Evolutionary conservation across 2,113 vertebrate genomes (phyloP).

Genomic region (Oreochromis tanganicae): DNA sequence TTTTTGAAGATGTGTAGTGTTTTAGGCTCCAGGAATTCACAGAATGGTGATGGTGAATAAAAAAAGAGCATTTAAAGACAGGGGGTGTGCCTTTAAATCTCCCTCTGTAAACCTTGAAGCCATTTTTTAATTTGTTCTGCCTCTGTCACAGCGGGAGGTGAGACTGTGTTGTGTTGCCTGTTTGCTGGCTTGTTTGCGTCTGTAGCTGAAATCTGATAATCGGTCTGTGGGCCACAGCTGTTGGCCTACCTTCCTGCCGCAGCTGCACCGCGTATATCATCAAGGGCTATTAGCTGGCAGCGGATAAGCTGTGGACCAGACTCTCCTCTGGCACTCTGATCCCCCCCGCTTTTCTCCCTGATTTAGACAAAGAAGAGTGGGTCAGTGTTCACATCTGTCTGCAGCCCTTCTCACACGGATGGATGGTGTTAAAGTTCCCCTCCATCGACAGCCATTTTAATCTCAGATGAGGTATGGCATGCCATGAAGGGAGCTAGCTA

Average conservation of each 20-base stretch:
- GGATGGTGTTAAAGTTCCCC: not conserved
- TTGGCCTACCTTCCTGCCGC: constrained; percentile 63
- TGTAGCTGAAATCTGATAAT: constrained; percentile 65
- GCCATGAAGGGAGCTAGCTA: not conserved
- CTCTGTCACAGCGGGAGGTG: constrained; percentile 39
- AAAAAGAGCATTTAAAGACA: not conserved
- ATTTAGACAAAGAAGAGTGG: constrained; percentile 49
- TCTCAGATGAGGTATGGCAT: not conserved
- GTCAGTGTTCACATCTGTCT: constrained; percentile 59
- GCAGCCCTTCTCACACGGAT: constrained; percentile 5
- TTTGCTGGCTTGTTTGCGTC: constrained; percentile 51
- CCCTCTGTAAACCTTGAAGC: not conserved
- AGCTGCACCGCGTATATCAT: constrained; percentile 70
- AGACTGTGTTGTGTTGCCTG: constrained; percentile 31
- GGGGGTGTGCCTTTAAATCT: not conserved
- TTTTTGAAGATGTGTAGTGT: not conserved
- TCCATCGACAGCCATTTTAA: constrained; percentile 23
- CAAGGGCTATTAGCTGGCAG: constrained; percentile 62
- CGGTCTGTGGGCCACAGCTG: constrained; percentile 59
- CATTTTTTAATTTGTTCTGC: constrained; percentile 5
- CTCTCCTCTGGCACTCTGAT: constrained; percentile 41
- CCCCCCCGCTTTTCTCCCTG: constrained; percentile 31
- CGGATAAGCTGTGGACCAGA: constrained; percentile 51
- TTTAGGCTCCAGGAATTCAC: not conserved
- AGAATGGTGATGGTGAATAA: not conserved